These are phyloP conservation scores for Nephotettix cincticeps DNA, from an alignment of 1,140 invertebrate genomes.

Conservation along the genomic window DNA sequence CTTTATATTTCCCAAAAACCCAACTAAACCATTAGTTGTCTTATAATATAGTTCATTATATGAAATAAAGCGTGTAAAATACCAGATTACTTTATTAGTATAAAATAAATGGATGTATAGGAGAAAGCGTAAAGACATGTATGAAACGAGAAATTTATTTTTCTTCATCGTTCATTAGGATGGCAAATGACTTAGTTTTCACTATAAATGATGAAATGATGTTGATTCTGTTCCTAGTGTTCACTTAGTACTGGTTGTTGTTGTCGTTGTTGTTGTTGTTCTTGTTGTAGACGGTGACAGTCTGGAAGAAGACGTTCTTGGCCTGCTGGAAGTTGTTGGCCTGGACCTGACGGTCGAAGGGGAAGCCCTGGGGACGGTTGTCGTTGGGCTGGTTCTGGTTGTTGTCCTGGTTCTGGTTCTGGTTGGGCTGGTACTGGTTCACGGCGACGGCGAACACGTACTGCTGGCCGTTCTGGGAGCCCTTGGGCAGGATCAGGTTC, in stretches of 20 bases:
- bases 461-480: constrained; percentile 58
- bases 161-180: too few relatives aligned
- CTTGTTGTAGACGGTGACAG: constrained; percentile 23
- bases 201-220: too few relatives aligned
- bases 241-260: background rate
- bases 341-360: constrained; percentile 35
- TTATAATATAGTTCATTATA: too few relatives aligned
- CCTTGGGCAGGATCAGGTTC: constrained; percentile 60
- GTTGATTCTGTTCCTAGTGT: too few relatives aligned
- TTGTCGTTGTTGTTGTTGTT: constrained; percentile 6
- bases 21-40: too few relatives aligned
- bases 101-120: too few relatives aligned
- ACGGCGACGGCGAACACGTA: constrained; percentile 59
- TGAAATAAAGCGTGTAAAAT: too few relatives aligned
- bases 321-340: constrained; percentile 25
- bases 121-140: too few relatives aligned
- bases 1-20: too few relatives aligned
- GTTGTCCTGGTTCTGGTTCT: constrained; percentile 1
- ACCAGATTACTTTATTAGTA: too few relatives aligned
- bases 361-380: constrained; percentile 30
- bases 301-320: constrained; percentile 33
- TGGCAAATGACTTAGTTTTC: too few relatives aligned
- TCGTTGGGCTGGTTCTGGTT: constrained; percentile 27
- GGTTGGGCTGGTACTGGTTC: constrained; percentile 48
- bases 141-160: too few relatives aligned